Base-by-base conservation (phyloP, 2,888 invertebrate genomes). In the Hypomecis punctinalis region DNA sequence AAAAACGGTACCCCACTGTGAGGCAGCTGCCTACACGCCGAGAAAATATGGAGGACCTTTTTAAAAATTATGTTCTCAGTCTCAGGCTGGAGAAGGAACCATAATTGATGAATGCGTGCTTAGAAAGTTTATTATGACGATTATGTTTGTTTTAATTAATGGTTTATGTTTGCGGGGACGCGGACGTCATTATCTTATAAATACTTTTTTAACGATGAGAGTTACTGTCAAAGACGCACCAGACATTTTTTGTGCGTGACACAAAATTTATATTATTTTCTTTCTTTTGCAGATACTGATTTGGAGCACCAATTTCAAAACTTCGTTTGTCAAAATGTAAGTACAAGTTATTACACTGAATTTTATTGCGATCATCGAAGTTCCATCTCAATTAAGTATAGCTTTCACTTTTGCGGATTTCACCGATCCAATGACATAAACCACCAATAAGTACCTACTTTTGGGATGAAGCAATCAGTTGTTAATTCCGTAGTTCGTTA, bases 1-100 rank as follows among this genome's bases (percentile, higher is more conserved):
- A 90, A 90, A 89, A 89, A 86, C 80, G 85, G 76, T 80, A 78
- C 81, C 90, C 89, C 86, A 84, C 84, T 70, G 89, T 68, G 88
- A 73, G 78, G 76, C 89, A 89, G 85, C 86, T 88, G 88, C 82
- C 75, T 77, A 69, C 75, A 72, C 65, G 47, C 67, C 64, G 74
- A 76, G 72, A 83, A 82, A 80, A 81, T 82, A 81, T 76, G 78
- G 76, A 76, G 78, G 79, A 68, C 75, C 76, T 77, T 72, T 66
- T 77, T 73, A 76, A 77, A 77, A 79, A 78, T 77, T 78, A 79
- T 79, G 75, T 79, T 79, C 81, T 51, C 47, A 45, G 72, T 79
- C 73, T 64, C 76, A 75, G 71, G 76, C 69, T 70, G 71, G 76
- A 73, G 74, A 77, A 64, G 57, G 68, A 72, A 73, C 77, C 73